Evolutionary conservation across 2,113 vertebrate species (phyloP).

Genomic region (Orycteropus afer): DNA sequence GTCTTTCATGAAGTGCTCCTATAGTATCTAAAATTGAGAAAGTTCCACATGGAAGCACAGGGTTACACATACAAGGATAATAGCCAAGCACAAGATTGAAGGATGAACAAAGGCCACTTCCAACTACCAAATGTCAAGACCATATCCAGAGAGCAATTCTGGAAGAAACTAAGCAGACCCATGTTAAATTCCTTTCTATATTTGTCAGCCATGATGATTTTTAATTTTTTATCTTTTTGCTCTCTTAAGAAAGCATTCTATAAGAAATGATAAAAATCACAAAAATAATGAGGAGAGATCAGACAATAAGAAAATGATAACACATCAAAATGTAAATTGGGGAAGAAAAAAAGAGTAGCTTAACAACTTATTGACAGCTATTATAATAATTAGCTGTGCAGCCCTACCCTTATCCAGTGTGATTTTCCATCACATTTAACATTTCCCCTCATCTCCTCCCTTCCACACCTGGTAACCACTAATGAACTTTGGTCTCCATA

Average conservation of each 20-base stretch:
- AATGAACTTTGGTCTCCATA: too few relatives aligned
- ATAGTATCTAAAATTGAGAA: background rate
- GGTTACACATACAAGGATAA: background rate
- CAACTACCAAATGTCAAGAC: background rate
- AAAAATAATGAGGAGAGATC: background rate
- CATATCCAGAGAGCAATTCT: background rate
- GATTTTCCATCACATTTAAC: background rate
- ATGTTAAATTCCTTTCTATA: background rate
- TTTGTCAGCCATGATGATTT: conserved; percentile 34
- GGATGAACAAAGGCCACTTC: background rate
- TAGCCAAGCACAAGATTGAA: background rate
- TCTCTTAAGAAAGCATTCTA: conserved; percentile 20
- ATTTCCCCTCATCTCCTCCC: too few relatives aligned
- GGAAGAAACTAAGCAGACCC: background rate
- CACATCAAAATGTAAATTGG: background rate
- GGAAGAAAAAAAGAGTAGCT: background rate
- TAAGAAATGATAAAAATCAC: conserved; percentile 10
- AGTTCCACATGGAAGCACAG: background rate
- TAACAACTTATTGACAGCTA: background rate
- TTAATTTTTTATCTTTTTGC: conserved; percentile 8
- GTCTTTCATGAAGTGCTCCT: background rate
- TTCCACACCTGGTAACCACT: background rate
- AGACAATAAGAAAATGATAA: conserved; percentile 33
- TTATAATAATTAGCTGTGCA: background rate
- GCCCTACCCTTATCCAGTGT: background rate